phyloP scores from a whole-genome alignment of 92 coral and sea anemone genomes.

The Epizoanthus stellaris region DNA sequence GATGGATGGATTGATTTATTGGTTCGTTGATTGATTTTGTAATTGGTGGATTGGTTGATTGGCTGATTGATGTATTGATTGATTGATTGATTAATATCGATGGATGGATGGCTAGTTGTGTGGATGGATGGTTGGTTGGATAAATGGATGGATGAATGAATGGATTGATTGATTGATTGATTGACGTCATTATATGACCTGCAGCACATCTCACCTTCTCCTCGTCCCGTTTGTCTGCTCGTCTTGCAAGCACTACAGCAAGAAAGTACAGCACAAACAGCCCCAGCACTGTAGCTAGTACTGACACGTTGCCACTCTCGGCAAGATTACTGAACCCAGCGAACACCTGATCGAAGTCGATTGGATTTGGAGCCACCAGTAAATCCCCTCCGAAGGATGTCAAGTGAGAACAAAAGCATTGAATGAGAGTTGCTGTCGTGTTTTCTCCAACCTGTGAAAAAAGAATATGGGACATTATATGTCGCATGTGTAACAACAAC shows the following conservation, averaged over 20 bases:
- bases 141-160: too few relatives aligned
- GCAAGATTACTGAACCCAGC: slow-evolving; percentile 69
- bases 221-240: slow-evolving; percentile 72
- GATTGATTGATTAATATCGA: not conserved
- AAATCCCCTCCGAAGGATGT: slow-evolving; percentile 88
- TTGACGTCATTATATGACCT: too few relatives aligned
- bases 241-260: slow-evolving; percentile 72
- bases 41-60: not conserved
- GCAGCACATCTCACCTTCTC: slow-evolving; percentile 49
- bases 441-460: slow-evolving; percentile 80
- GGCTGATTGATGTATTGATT: not conserved
- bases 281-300: slow-evolving; percentile 70
- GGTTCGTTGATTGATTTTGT: not conserved
- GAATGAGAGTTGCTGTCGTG: slow-evolving; percentile 64
- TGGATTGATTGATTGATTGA: too few relatives aligned
- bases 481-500: not conserved
- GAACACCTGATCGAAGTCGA: slow-evolving; percentile 77
- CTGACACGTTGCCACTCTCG: slow-evolving; percentile 75
- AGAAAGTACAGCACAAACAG: slow-evolving; percentile 74
- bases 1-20: too few relatives aligned
- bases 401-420: slow-evolving; percentile 87
- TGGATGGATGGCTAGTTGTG: too few relatives aligned
- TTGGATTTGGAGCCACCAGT: slow-evolving; percentile 78
- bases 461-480: too few relatives aligned
- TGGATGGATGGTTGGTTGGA: too few relatives aligned